Conservation (phyloP, 2,888 invertebrate species). For the Andrena fulva region DNA sequence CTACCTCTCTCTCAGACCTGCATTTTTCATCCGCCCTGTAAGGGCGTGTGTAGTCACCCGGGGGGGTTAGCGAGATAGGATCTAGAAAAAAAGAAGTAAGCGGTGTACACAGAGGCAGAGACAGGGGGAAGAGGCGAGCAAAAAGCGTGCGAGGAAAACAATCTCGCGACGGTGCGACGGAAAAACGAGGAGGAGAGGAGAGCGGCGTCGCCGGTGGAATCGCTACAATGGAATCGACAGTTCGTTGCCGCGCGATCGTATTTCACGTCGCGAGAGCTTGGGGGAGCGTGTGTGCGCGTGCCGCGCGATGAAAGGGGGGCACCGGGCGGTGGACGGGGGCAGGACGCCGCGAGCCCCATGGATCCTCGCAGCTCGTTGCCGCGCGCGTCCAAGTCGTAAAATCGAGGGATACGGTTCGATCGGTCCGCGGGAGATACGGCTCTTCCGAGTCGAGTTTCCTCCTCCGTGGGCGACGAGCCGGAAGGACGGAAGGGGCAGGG, state of each 20-base stretch:
- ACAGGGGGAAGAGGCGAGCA: neutral
- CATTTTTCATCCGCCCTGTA: slow-evolving; percentile 47
- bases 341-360: neutral
- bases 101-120: no score
- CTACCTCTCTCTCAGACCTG: neutral
- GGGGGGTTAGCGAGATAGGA: slow-evolving; percentile 14
- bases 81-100: neutral
- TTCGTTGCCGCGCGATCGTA: slow-evolving; percentile 58
- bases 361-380: neutral
- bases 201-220: slow-evolving; percentile 45
- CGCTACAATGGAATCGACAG: slow-evolving; percentile 63
- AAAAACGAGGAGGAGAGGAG: slow-evolving; percentile 2
- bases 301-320: slow-evolving; percentile 30
- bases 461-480: neutral
- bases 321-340: neutral
- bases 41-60: slow-evolving; percentile 3
- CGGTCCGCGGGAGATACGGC: slow-evolving; percentile 42
- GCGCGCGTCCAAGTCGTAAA: slow-evolving; percentile 45
- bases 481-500: neutral
- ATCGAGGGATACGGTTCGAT: slow-evolving; percentile 49
- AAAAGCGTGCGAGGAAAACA: slow-evolving; percentile 44
- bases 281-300: neutral
- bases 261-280: slow-evolving; percentile 36
- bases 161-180: slow-evolving; percentile 24
- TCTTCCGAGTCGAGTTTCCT: slow-evolving; percentile 52